These are phyloP conservation scores for Typhlomys cinereus DNA, from an alignment of 2,113 vertebrate genomes.

Conservation along the genomic window DNA sequence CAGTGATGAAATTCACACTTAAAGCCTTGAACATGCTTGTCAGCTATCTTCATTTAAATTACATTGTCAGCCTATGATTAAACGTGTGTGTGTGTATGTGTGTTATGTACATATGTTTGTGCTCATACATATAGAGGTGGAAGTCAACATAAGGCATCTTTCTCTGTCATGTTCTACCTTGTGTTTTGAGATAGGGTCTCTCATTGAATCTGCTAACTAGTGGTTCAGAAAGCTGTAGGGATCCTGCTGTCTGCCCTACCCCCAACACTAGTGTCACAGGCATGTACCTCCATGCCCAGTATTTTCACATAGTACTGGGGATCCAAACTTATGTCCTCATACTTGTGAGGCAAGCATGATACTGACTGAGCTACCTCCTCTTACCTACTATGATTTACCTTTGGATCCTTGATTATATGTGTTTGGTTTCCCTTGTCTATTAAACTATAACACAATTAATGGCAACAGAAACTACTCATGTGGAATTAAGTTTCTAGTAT, in stretches of 20 bases:
- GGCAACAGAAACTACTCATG: neutral
- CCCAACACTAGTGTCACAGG: neutral
- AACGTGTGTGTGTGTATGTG: neutral
- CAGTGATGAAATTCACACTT: neutral
- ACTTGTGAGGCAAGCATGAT: too few species aligned
- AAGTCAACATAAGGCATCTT: too few species aligned
- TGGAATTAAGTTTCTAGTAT: neutral
- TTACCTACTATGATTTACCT: neutral
- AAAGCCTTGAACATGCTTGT: neutral
- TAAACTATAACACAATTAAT: neutral
- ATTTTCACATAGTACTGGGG: neutral
- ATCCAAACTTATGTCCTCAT: neutral
- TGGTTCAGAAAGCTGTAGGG: too few species aligned
- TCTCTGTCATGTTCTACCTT: neutral
- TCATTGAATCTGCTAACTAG: too few species aligned
- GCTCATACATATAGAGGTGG: neutral
- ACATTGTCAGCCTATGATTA: neutral
- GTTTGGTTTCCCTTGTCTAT: neutral
- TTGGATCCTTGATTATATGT: neutral
- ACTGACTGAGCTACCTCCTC: neutral
- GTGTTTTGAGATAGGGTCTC: neutral
- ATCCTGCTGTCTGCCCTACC: neutral
- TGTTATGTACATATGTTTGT: neutral
- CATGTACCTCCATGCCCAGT: too few species aligned
- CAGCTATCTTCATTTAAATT: neutral